phyloP scores from a whole-genome alignment of 2,113 vertebrate genomes.

The Cepphus grylle region DNA sequence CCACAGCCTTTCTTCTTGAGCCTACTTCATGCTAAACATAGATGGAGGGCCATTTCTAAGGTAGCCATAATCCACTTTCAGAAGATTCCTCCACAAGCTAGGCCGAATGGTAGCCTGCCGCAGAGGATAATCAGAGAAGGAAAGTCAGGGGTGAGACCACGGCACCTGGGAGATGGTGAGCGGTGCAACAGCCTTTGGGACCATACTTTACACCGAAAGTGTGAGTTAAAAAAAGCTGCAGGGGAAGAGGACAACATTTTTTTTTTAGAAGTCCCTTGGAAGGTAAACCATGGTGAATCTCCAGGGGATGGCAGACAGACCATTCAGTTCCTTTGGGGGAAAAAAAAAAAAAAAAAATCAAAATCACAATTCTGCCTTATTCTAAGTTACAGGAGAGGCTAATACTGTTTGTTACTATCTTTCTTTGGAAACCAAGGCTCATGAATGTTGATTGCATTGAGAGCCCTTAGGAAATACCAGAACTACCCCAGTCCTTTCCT shows the following conservation, averaged over 20 bases:
- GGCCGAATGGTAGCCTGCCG: background rate
- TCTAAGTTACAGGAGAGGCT: background rate
- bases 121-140: background rate
- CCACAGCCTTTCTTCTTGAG: background rate
- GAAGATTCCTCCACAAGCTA: background rate
- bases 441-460: background rate
- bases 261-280: background rate
- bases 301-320: background rate
- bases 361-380: background rate
- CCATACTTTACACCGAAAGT: background rate
- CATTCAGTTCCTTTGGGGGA: fast-evolving
- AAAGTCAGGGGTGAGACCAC: background rate
- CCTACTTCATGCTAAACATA: background rate
- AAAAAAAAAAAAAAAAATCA: background rate
- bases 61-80: background rate
- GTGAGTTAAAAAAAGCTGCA: background rate
- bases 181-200: background rate
- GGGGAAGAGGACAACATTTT: background rate
- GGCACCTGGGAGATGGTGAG: background rate
- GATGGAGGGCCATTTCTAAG: background rate
- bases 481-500: background rate
- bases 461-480: background rate
- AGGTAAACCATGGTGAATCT: background rate
- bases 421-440: background rate
- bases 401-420: background rate